Conservation (phyloP, 2,888 invertebrate species). For the Ophraella communa region DNA sequence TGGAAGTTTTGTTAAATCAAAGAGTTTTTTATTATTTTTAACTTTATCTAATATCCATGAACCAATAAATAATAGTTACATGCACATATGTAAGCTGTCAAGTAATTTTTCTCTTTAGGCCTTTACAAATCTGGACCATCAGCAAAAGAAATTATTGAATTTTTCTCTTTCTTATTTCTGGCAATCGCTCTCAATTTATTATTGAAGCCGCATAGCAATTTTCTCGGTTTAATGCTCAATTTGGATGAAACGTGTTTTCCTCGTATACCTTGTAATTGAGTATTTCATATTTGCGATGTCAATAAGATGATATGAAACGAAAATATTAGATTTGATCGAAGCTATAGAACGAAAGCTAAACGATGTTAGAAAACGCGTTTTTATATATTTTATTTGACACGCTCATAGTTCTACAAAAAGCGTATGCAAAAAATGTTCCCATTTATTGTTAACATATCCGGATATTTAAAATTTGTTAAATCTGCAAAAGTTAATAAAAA, state of each 20-base stretch:
- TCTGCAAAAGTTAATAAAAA: too few relatives aligned
- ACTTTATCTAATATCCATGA: too few relatives aligned
- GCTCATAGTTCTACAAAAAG: too few relatives aligned
- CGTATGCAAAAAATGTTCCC: too few relatives aligned
- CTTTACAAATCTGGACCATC: background rate
- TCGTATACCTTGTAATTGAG: background rate
- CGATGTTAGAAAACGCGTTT: background rate
- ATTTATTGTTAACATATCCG: too few relatives aligned
- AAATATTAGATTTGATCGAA: background rate
- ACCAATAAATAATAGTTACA: too few relatives aligned
- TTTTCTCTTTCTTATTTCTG: constrained; percentile 9
- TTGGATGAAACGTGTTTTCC: constrained; percentile 20
- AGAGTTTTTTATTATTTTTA: too few relatives aligned
- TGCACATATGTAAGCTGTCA: background rate
- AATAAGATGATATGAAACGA: background rate
- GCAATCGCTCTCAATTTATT: constrained; percentile 18
- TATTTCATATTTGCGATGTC: background rate
- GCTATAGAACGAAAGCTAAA: background rate
- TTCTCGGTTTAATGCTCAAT: constrained; percentile 20
- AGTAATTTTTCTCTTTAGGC: background rate
- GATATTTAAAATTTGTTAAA: too few relatives aligned
- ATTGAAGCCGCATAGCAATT: constrained; percentile 15
- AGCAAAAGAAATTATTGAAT: constrained; percentile 15
- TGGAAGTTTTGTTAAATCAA: too few relatives aligned
- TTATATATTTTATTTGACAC: background rate